Evolutionary conservation across 2,797 vertebrate species (phyloP), one percentile per base, ranked within the genome.

Genomic region (Chelonia mydas): DNA sequence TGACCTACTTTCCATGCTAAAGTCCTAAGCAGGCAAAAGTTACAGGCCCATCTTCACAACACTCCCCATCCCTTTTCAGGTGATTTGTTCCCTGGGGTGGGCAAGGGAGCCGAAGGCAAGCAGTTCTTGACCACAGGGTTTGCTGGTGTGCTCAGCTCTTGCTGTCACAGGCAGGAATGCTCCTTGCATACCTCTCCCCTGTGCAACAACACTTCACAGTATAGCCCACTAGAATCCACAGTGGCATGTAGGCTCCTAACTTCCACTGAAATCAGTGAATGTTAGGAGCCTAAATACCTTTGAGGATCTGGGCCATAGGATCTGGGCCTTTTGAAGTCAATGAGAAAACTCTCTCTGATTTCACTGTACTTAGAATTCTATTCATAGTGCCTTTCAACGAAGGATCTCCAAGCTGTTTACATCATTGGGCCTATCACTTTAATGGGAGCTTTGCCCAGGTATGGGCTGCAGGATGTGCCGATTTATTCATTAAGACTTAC

Each of bases 381-480:
- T 5, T 68, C 33, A 19, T 68, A 23, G 37, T 12, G 19, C n/a
- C n/a, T 72, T 72, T 72, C n/a, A 72, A 9, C 11, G 10, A 72
- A 41, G 5, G 9, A 23, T 72, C n/a, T 41, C 10, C 37, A 41
- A 23, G 19, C 68, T 12, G 68, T 72, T 72, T 72, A 23, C 68
- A 11, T 41, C 19, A 72, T 23, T 41, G n/a, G 68, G 9, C 61
- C 68, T 72, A 41, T 41, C 68, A 72, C 68, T 72, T 12, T 41
- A 72, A 41, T 23, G 68, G 68, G 19, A 11, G 19, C 68, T 41
- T 37, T 72, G 37, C 68, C 68, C 17, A 37, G 11, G 19, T 72
- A 90, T 54, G 82, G 3, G 13, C 21, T 37, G 1, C 0, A 12
- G 25, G n/a, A 16, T 3, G 15, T 0, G 0, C 19, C 5, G 11